Conservation (phyloP, 2,888 invertebrate genomes). For the Panopea generosa region DNA sequence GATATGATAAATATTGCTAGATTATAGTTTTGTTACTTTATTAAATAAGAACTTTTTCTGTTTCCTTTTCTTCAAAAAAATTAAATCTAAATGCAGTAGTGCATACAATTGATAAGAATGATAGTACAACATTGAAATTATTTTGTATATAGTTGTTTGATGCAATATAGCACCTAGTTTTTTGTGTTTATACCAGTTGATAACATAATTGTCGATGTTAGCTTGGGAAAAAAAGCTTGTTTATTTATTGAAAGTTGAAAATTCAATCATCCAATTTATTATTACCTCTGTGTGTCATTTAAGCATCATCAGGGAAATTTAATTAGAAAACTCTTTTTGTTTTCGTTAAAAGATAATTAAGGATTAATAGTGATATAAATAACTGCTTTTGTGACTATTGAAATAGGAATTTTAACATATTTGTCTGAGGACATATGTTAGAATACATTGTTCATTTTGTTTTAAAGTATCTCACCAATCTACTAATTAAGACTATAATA, state of each 20-base stretch:
- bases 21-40: conserved; percentile 3
- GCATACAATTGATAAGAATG: conserved; percentile 2
- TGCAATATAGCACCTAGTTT: no score
- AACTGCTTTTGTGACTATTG: conserved; percentile 3
- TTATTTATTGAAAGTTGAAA: no score
- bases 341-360: conserved; percentile 2
- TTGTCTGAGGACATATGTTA: conserved; percentile 3
- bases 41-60: conserved; percentile 1
- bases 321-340: conserved; percentile 1
- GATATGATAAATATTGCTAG: background rate
- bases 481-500: conserved; percentile 1
- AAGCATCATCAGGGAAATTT: conserved; percentile 3
- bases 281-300: conserved; percentile 1
- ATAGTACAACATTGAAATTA: conserved; percentile 1
- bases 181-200: no score
- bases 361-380: conserved; percentile 1
- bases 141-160: conserved; percentile 1
- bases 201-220: no score
- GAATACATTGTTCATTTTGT: conserved; percentile 3
- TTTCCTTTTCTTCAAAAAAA: conserved; percentile 3
- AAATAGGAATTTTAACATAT: conserved; percentile 2
- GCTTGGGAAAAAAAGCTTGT: no score
- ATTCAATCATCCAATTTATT: background rate
- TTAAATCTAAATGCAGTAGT: conserved; percentile 3
- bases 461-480: conserved; percentile 3